Evolutionary conservation across 2,888 invertebrate genomes (phyloP), one percentile per base, ranked within the genome.

Genomic region (Rhagonycha lutea): DNA sequence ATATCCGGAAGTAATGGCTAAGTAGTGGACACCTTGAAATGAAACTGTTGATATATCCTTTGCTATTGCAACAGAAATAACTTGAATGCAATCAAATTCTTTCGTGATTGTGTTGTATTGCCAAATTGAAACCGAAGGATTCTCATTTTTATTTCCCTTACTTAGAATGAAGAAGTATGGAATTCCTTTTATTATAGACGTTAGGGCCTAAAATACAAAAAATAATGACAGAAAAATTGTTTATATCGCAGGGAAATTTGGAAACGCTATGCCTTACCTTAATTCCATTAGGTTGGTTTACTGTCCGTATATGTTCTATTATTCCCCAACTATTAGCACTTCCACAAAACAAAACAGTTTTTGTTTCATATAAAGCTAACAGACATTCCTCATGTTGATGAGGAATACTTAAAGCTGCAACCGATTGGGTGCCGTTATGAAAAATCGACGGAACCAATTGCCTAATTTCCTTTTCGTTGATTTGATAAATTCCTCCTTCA

Each of bases 1-100:
- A 76, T 84, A 83, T 14, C 85, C 84, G 23, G 85, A 86, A 9
- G 84, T 85, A 23, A 87, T 82, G 4, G 86, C 86, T 68, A 87
- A 78, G 77, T 85, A 87, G 70, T 82, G 78, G n/a, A 78, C 70
- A 12, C 79, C 79, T 12, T 83, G 80, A 70, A 84, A 82, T 10
- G 79, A 69, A 32, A 83, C 81, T 2, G 83, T 75, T 9, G 85
- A 80, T 68, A 87, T 70, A 73, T 84, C 83, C 70, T 81, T 83
- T 4, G 86, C 84, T 24, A 82, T 80, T 8, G 81, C 81, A 47
- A 83, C 82, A 75, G 80, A 82, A 24, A 86, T 79, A 10, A 78
- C 80, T 81, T 87, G 86, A 62, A 83, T 79, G 26, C 80, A 61
- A 61, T 81, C 79, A 77, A 87, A 87, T 26, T 74, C 67, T 18